These are phyloP conservation scores for Bubo bubo DNA, from an alignment of 2,113 vertebrate genomes.

Conservation along the genomic window DNA sequence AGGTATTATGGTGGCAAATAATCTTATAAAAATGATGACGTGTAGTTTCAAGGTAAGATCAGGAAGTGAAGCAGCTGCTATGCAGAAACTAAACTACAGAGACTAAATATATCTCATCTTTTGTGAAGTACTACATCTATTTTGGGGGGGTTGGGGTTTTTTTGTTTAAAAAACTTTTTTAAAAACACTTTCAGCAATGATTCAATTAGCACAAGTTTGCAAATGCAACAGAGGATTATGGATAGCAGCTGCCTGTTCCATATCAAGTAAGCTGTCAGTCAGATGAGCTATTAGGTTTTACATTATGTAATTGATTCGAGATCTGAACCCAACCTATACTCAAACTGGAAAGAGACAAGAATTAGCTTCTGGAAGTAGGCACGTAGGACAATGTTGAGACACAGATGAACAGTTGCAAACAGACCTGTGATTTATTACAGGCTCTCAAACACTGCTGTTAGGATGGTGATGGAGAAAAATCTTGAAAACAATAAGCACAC, in stretches of 20 bases:
- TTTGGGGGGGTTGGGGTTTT: too few species aligned
- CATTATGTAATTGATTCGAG: neutral
- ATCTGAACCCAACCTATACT: neutral
- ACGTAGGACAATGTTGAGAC: neutral
- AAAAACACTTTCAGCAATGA: neutral
- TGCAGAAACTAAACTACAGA: neutral
- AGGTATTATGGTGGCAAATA: neutral
- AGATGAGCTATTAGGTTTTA: neutral
- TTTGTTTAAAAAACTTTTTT: neutral
- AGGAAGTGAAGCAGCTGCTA: slow-evolving; percentile 10
- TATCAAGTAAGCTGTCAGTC: neutral
- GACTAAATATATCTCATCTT: neutral
- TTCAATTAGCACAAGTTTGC: neutral
- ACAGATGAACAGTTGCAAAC: neutral
- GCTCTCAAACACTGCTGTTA: neutral
- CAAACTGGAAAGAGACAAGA: neutral
- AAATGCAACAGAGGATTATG: neutral
- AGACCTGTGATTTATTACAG: neutral
- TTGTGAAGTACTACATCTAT: neutral
- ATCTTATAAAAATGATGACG: neutral
- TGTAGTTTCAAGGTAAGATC: neutral
- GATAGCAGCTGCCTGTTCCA: neutral
- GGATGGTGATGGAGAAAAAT: neutral
- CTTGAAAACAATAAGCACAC: neutral
- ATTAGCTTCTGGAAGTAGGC: neutral